These are phyloP conservation scores for Pteromalus puparum DNA, from an alignment of 1,140 invertebrate species.

Conservation along the genomic window DNA sequence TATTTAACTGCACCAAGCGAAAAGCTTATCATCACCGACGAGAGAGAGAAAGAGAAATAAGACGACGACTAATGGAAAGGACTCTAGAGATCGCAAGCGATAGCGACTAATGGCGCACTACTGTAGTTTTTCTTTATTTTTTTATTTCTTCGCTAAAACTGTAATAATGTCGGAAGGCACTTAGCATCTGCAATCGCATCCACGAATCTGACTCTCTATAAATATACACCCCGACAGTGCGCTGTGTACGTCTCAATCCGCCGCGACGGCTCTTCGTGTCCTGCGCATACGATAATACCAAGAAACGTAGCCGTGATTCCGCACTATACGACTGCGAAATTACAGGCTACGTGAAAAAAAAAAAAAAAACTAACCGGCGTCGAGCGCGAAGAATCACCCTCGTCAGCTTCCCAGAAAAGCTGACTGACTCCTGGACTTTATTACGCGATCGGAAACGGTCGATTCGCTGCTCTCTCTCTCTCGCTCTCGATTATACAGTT, in stretches of 20 bases:
- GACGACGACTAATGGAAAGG: not conserved
- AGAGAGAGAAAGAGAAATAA: too few relatives aligned
- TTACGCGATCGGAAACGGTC: constrained; percentile 16
- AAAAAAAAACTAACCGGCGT: too few relatives aligned
- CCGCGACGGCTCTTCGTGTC: too few relatives aligned
- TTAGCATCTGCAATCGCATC: too few relatives aligned
- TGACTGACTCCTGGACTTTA: not conserved
- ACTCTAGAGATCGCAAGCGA: too few relatives aligned
- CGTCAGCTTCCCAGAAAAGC: not conserved
- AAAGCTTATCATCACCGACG: not conserved
- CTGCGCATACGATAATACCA: not conserved
- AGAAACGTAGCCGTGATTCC: not conserved
- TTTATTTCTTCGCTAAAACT: not conserved
- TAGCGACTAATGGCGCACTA: not conserved
- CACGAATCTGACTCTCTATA: too few relatives aligned
- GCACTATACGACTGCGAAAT: not conserved
- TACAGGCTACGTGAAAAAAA: too few relatives aligned
- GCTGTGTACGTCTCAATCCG: too few relatives aligned
- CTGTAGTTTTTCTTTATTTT: not conserved
- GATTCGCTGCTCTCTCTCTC: constrained; percentile 40
- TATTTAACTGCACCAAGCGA: not conserved
- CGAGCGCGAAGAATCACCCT: not conserved
- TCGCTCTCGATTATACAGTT: not conserved
- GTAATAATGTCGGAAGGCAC: too few relatives aligned
- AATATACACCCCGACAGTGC: too few relatives aligned